A percentile compares a stretch with the other conserved stretches of the same genome.
Conservation (phyloP, 2,113 vertebrate species). For the Gila orcuttii region DNA sequence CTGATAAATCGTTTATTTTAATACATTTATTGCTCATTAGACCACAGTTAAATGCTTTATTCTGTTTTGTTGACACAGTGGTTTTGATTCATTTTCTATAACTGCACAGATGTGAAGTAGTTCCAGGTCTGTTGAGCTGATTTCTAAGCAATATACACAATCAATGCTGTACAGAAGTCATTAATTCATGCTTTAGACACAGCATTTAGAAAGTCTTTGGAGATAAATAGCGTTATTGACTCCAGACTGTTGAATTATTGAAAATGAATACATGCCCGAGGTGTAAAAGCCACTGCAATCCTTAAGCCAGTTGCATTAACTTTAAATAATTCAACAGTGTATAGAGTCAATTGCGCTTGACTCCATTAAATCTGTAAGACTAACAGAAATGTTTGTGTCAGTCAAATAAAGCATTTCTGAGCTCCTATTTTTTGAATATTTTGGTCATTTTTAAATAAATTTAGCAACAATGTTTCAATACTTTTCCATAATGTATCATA, state of each 20-base stretch:
- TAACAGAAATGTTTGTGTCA: background rate
- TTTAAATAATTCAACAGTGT: background rate
- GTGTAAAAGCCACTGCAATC: background rate
- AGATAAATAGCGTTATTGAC: background rate
- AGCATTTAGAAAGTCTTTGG: background rate
- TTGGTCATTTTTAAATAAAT: background rate
- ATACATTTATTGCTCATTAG: conserved; percentile 4
- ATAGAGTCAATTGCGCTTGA: background rate
- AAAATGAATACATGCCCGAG: background rate
- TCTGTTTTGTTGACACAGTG: background rate
- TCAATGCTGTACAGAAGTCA: too few species aligned
- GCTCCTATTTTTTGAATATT: background rate
- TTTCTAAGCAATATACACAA: background rate
- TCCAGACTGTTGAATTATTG: background rate
- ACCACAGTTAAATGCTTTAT: background rate
- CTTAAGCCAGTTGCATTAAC: background rate
- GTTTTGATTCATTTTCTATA: background rate
- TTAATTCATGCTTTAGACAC: background rate
- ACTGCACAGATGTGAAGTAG: background rate
- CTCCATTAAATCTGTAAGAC: background rate
- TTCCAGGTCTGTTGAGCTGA: background rate
- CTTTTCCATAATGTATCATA: background rate
- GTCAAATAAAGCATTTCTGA: background rate
- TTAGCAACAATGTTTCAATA: background rate
- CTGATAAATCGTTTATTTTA: conserved; percentile 2